phyloP scores from a whole-genome alignment of 1,140 invertebrate species.

The Bacillus rossius region DNA sequence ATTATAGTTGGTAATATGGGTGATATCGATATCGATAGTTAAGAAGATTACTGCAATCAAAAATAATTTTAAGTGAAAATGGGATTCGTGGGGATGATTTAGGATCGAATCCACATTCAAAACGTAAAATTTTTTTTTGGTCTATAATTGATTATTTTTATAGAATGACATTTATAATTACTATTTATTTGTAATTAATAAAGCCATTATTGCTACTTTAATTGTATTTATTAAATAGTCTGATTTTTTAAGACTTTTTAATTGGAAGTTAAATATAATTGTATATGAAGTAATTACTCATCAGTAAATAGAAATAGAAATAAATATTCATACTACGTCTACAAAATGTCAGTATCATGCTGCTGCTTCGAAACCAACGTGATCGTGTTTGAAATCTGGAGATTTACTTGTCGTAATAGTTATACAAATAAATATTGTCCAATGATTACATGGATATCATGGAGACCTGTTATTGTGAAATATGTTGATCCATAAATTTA shows the following conservation, averaged over 20 bases:
- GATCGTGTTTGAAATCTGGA: constrained; percentile 36
- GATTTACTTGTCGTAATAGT: constrained; percentile 23
- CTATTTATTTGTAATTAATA: too few species aligned
- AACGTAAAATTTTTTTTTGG: too few species aligned
- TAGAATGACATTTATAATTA: too few species aligned
- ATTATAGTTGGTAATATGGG: constrained; percentile 48
- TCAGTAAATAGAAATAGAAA: constrained; percentile 41
- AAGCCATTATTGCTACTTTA: too few species aligned
- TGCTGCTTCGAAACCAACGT: constrained; percentile 41
- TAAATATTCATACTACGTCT: constrained; percentile 43
- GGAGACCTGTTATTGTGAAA: constrained; percentile 64
- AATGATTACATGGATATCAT: constrained; percentile 43
- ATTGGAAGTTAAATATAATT: too few species aligned
- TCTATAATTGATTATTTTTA: too few species aligned
- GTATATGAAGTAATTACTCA: constrained; percentile 25
- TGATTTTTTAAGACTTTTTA: too few species aligned
- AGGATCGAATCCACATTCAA: too few species aligned
- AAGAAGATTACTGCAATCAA: constrained; percentile 57
- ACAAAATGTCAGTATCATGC: constrained; percentile 44
- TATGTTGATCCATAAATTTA: constrained; percentile 59
- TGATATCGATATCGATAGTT: constrained; percentile 60
- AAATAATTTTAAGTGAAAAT: constrained; percentile 43
- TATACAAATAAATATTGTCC: constrained; percentile 39
- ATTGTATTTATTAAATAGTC: too few species aligned
- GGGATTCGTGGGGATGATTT: too few species aligned